Base-by-base conservation (phyloP, 2,797 vertebrate species). In the Natrix natrix region DNA sequence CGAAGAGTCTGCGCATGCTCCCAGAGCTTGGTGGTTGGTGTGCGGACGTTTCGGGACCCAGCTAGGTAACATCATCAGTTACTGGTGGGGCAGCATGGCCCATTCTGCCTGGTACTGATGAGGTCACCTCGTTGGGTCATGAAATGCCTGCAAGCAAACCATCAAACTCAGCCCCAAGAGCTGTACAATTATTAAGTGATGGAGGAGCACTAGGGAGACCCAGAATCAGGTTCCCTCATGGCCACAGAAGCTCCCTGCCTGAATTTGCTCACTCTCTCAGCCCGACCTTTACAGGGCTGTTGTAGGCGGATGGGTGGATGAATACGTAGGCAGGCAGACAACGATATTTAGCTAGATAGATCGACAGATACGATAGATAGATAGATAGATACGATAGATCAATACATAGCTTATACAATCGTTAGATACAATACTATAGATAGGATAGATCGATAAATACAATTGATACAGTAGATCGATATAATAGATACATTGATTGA, bases 81-180 rank as follows among this genome's bases (percentile, higher is more conserved):
- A 1, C 0, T 4, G 0, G 37, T 43, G 20, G 37, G 37, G 17
- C 37, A 22, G 74, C 17, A 43, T 43, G 1, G 8, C 8, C 17
- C 74, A 43, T 22, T 43, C 17, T 48, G 17, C 37, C 20, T 24
- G 37, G 20, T 4, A 78, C 37, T 12, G 20, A 12, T 83, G 20
- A 83, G 10, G 3, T 48, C 0, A 4, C 74, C 20, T 24, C 11
- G 74, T 24, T 78, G 20, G 74, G 37, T 83, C 8, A 12, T 12
- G 74, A 48, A 83, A 48, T 5, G 20, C 5, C 74, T 24, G 4
- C 37, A 48, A 83, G 74, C 37, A 83, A 20, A 5, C 20, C 37
- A 83, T 37, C 37, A 83, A 48, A 20, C 17, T 48, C 74, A 12
- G 20, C 20, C 5, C 37, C 37, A 48, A 74, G 37, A 43, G 10